phyloP scores from a whole-genome alignment of 2,888 invertebrate species.

The Parthenolecanium corni region DNA sequence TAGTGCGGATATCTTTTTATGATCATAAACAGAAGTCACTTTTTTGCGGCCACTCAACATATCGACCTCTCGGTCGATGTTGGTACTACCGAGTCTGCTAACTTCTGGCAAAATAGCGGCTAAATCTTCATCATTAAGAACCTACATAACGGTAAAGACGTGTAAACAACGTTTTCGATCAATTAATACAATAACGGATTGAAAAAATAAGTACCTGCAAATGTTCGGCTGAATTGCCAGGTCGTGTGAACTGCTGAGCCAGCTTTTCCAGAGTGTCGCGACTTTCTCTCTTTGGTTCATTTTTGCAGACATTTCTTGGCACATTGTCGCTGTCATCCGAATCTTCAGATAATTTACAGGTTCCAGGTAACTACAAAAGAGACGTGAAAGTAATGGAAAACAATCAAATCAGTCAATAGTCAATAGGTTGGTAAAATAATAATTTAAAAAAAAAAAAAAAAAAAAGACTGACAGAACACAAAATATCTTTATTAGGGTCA shows the following conservation, averaged over 20 bases:
- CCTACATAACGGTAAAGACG: conserved; percentile 38
- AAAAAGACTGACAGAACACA: not conserved
- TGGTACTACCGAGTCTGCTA: conserved; percentile 37
- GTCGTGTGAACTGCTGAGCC: conserved; percentile 14
- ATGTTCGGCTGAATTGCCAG: conserved; percentile 25
- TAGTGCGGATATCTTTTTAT: not conserved
- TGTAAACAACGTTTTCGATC: not conserved
- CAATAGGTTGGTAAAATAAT: not conserved
- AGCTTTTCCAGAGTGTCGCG: conserved; percentile 17
- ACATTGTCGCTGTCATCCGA: conserved; percentile 14
- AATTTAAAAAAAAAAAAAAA: conserved; percentile 1
- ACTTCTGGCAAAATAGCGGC: conserved; percentile 63
- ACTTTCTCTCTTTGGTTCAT: conserved; percentile 5
- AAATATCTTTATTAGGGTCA: too few species aligned
- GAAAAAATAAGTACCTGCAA: conserved; percentile 21
- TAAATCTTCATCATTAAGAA: conserved; percentile 66
- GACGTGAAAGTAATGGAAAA: not conserved
- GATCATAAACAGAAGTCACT: not conserved
- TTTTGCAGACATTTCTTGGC: not conserved
- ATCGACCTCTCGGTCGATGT: not conserved
- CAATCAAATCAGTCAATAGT: too few species aligned
- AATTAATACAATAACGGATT: not conserved
- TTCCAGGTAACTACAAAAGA: conserved; percentile 12
- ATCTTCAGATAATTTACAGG: conserved; percentile 23
- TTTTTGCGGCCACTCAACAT: not conserved